Percentiles rank a stretch among this genome's conserved stretches.
These are phyloP conservation scores for Hippocampus zosterae DNA, from an alignment of 2,113 vertebrate species.

Conservation along the genomic window DNA sequence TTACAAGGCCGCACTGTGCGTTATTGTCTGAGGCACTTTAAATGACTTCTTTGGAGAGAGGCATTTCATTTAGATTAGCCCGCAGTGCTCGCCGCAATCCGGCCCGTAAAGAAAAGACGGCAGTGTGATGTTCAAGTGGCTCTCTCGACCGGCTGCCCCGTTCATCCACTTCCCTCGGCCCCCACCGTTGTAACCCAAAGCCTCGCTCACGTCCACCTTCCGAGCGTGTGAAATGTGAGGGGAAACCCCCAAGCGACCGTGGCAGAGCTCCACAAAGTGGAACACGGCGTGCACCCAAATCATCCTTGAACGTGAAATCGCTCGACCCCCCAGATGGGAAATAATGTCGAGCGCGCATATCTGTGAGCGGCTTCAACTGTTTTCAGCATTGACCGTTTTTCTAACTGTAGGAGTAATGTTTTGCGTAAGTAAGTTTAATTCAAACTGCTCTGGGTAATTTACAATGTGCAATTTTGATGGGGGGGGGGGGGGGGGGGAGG, in stretches of 20 bases:
- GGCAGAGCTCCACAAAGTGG: not conserved
- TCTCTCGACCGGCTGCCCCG: conserved; percentile 5
- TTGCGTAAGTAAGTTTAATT: not conserved
- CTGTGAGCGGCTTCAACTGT: not conserved
- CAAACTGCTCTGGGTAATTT: no score
- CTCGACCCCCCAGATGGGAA: not conserved
- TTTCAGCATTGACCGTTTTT: not conserved
- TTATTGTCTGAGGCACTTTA: not conserved
- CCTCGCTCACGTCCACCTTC: not conserved
- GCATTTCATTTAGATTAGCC: conserved; percentile 3
- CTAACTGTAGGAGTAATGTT: no score
- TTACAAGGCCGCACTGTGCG: not conserved
- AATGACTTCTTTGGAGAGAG: not conserved
- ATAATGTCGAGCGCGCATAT: not conserved
- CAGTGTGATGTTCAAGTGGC: conserved; percentile 7
- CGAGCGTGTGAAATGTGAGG: not conserved
- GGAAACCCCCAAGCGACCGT: not conserved
- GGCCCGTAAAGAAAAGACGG: not conserved
- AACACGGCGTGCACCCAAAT: not conserved
- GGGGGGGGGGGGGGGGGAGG: no score
- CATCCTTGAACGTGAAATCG: not conserved
- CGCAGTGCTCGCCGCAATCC: conserved; percentile 17
- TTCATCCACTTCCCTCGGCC: not conserved
- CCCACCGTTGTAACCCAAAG: not conserved
- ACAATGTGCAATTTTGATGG: no score